Evolutionary conservation across 2,888 invertebrate genomes (phyloP).

Genomic region (Chrysolina oricalcia): DNA sequence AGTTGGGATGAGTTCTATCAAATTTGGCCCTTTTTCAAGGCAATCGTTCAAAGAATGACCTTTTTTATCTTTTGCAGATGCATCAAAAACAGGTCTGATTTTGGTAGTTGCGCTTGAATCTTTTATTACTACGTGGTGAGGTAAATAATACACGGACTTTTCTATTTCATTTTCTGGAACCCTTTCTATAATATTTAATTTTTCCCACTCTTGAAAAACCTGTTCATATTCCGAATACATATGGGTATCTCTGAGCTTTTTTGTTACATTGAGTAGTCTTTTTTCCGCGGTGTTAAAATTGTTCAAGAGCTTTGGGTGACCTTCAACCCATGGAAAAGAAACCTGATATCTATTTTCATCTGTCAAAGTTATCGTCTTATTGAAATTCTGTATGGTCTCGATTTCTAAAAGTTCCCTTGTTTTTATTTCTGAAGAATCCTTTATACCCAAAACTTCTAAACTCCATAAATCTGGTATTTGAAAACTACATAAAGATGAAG

Average conservation of each 20-base stretch:
- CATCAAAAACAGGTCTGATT: background rate
- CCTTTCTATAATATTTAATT: background rate
- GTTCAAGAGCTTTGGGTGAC: background rate
- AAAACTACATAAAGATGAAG: background rate
- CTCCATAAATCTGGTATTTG: background rate
- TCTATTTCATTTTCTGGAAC: background rate
- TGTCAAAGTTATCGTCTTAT: conserved; percentile 7
- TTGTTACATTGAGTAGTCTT: background rate
- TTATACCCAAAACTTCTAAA: background rate
- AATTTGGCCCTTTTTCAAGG: no score
- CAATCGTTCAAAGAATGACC: no score
- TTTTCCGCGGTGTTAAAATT: background rate
- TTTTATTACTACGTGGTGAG: background rate
- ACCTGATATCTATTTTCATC: conserved; percentile 7
- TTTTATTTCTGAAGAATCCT: conserved; percentile 15
- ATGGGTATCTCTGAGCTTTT: background rate
- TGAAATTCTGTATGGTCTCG: conserved; percentile 6
- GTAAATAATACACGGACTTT: background rate
- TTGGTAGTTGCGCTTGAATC: background rate
- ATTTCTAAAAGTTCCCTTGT: conserved; percentile 1
- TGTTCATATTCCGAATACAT: background rate
- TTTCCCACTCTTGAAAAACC: background rate
- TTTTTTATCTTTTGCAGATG: no score
- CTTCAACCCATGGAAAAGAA: conserved; percentile 5
- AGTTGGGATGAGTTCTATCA: no score